Percentiles rank a stretch among this genome's conserved stretches.
These are phyloP conservation scores for Steinernema carpocapsae DNA, from an alignment of 2,888 invertebrate species.

Conservation along the genomic window DNA sequence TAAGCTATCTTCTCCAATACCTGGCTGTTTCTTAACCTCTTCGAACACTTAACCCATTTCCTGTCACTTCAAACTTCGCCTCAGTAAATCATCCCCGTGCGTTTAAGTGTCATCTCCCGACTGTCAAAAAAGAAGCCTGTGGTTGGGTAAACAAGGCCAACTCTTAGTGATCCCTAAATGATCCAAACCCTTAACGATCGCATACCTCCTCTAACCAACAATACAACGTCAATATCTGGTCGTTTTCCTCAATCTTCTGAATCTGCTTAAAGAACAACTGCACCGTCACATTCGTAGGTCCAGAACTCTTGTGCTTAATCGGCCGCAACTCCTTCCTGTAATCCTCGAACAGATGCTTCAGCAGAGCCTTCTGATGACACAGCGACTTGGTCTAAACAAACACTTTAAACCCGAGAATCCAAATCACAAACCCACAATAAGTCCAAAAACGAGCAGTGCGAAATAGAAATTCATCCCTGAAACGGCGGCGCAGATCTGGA, in stretches of 20 bases:
- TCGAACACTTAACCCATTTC: too few species aligned
- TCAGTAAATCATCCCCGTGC: too few species aligned
- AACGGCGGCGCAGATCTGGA: neutral
- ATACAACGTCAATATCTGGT: slow-evolving; percentile 64
- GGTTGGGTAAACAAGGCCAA: too few species aligned
- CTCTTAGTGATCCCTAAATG: neutral
- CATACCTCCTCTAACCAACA: slow-evolving; percentile 62
- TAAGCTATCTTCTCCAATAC: too few species aligned
- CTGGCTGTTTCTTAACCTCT: too few species aligned
- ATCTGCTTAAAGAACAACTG: slow-evolving; percentile 68
- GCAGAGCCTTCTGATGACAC: slow-evolving; percentile 4
- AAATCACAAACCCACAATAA: neutral
- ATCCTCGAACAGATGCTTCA: slow-evolving; percentile 55
- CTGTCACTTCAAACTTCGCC: too few species aligned
- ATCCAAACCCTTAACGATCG: slow-evolving; percentile 6
- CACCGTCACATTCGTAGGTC: slow-evolving; percentile 52
- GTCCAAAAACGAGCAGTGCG: neutral
- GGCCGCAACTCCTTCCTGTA: slow-evolving; percentile 62
- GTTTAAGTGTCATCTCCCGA: too few species aligned
- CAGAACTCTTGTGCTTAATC: slow-evolving; percentile 59
- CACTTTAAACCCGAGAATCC: neutral
- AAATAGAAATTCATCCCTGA: slow-evolving; percentile 8
- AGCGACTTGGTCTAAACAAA: neutral
- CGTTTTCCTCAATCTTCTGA: slow-evolving; percentile 60
- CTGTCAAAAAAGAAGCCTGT: too few species aligned